Base-by-base conservation (phyloP, 2,888 invertebrate genomes). In the Silvanus unidentatus region DNA sequence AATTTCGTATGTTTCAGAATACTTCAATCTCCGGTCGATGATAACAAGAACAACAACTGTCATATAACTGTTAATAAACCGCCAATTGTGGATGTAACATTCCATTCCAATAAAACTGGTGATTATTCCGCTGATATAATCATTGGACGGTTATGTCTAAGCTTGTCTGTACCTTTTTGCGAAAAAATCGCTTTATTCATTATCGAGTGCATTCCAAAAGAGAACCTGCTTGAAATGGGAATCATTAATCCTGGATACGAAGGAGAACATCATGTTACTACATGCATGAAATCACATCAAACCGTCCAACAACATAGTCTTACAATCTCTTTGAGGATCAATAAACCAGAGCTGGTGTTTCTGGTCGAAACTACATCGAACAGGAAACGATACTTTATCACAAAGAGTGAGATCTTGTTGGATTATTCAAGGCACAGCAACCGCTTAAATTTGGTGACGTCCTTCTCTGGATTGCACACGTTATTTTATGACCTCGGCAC, bases 291-390 rank as follows among this genome's bases (percentile, higher is more conserved):
- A n/a, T 8, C 32, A 9, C 32, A 32, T 9, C 6, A n/a, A n/a
- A 12, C 4, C n/a, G 6, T 53, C 28, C 39, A 40, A 13, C 48
- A 47, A 41, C 34, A 42, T 3, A 82, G 82, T 37, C 69, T 87
- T 16, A 81, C 85, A 1, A 72, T 89, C 52, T 85, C 85, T 1
- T 73, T 87, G 15, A 80, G 86, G 58, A 77, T 88, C 56, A 80
- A 86, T 22, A 82, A 85, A 62, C 88, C 89, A 1, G 88, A 89
- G 69, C 74, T 89, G 39, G 79, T 88, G 70, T 76, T 89, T 56
- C 81, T 86, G 63, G 82, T 85, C 0, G 81, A 81, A 55, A 72
- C 77, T n/a, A 76, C 76, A 6, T 77, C 79, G 32, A 77, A 76
- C 14, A 80, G 66, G 40, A 68, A 69, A 54, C 54, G 71, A 44